phyloP scores from a whole-genome alignment of 1,140 invertebrate species.

The Diuraphis noxia region DNA sequence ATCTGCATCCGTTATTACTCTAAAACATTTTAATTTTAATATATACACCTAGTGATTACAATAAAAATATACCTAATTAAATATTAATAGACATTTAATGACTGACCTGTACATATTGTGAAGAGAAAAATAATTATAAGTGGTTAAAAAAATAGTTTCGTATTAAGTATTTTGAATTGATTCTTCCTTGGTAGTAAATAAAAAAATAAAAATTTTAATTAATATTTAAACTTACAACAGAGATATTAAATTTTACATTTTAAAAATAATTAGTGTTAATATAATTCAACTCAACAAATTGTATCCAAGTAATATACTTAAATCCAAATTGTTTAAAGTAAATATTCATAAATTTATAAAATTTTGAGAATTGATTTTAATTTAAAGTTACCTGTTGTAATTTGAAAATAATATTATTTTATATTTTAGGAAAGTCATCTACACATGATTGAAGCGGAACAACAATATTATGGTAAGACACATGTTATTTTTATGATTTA shows the following conservation, averaged over 20 bases:
- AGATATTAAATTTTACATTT: neutral
- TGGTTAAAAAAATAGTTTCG: neutral
- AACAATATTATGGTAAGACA: neutral
- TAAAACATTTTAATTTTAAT: neutral
- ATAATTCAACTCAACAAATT: no score
- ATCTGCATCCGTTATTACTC: neutral
- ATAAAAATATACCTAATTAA: neutral
- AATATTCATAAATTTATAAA: neutral
- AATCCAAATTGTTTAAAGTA: neutral
- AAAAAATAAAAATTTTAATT: neutral
- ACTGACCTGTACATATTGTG: slow-evolving; percentile 6
- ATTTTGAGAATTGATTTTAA: neutral
- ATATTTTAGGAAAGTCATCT: neutral
- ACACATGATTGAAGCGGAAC: neutral
- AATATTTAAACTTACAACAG: neutral
- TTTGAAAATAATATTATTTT: neutral
- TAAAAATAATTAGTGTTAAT: neutral
- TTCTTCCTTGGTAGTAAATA: neutral
- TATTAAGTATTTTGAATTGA: neutral
- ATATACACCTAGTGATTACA: neutral
- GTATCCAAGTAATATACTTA: neutral
- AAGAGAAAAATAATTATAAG: neutral
- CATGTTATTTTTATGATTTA: neutral
- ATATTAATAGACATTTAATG: neutral
- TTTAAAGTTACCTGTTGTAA: neutral